Conservation (phyloP, 2,797 vertebrate genomes). For the Lycodopsis pacificus region DNA sequence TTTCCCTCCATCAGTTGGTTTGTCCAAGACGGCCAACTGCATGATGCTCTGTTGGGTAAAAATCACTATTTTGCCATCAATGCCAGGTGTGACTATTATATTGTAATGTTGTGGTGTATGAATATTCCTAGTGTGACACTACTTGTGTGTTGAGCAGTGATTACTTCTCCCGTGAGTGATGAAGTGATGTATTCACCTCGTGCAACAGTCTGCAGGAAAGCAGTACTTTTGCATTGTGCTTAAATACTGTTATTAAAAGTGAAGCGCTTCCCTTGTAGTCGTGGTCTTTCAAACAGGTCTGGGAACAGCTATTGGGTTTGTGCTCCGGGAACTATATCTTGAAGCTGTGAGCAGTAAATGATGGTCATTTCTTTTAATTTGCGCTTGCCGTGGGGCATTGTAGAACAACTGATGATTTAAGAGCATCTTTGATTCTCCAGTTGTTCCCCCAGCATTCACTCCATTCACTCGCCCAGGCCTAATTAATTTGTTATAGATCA, state of each 20-base stretch:
- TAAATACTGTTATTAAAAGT: neutral
- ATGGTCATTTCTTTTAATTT: conserved; percentile 67
- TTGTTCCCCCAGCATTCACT: conserved; percentile 53
- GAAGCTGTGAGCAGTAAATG: conserved; percentile 64
- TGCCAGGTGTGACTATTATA: neutral
- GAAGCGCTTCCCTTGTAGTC: neutral
- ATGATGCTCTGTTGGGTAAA: neutral
- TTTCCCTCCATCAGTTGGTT: conserved; percentile 40
- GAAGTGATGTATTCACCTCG: neutral
- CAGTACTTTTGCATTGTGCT: neutral
- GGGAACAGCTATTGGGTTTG: conserved; percentile 37
- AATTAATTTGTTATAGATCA: conserved; percentile 76
- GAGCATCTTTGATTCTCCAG: conserved; percentile 69
- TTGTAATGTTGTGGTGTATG: neutral
- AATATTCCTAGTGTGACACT: neutral
- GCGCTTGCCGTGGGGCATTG: conserved; percentile 46
- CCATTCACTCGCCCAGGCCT: conserved; percentile 53
- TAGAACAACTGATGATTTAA: conserved; percentile 71
- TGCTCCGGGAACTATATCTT: conserved; percentile 52
- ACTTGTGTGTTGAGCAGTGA: neutral
- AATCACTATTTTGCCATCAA: neutral
- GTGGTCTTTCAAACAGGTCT: conserved; percentile 6
- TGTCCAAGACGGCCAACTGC: conserved; percentile 25
- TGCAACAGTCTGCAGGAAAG: neutral
- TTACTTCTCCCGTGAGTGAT: neutral